Conservation (phyloP, 1,140 invertebrate species). For the Drosophila tani region DNA sequence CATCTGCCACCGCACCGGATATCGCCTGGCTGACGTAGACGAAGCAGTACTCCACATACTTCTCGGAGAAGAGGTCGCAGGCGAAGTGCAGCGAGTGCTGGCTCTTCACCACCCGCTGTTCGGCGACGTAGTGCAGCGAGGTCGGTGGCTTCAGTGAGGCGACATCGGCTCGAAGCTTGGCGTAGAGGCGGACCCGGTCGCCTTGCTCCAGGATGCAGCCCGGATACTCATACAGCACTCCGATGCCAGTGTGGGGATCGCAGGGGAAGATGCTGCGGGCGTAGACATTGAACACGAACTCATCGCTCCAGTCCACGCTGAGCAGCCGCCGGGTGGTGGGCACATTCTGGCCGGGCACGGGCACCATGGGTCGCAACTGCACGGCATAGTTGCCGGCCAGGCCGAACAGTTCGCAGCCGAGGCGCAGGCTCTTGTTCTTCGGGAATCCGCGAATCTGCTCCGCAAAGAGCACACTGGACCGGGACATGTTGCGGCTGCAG, state of each 20-base stretch:
- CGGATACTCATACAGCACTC: slow-evolving; percentile 93
- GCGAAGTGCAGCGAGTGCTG: slow-evolving; percentile 91
- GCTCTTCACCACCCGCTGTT: slow-evolving; percentile 87
- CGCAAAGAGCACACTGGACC: slow-evolving; percentile 87
- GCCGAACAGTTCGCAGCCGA: slow-evolving; percentile 92
- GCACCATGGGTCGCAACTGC: slow-evolving; percentile 87
- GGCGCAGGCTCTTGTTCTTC: slow-evolving; percentile 87
- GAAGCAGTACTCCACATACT: slow-evolving; percentile 94
- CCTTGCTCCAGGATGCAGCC: slow-evolving; percentile 90
- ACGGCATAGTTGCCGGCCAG: slow-evolving; percentile 91
- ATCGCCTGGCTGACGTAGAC: slow-evolving; percentile 93
- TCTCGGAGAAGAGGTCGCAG: slow-evolving; percentile 92
- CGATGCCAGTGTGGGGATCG: slow-evolving; percentile 88
- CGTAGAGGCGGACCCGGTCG: slow-evolving; percentile 91
- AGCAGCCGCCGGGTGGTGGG: slow-evolving; percentile 87
- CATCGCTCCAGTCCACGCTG: slow-evolving; percentile 92
- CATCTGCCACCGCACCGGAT: slow-evolving; percentile 92
- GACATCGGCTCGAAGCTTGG: slow-evolving; percentile 88
- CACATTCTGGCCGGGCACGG: slow-evolving; percentile 86
- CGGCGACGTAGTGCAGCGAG: slow-evolving; percentile 88
- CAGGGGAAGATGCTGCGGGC: slow-evolving; percentile 92
- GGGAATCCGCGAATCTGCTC: slow-evolving; percentile 90
- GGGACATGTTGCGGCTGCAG: slow-evolving; percentile 63
- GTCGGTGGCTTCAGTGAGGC: slow-evolving; percentile 88
- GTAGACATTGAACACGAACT: slow-evolving; percentile 93